Evolutionary conservation across 2,113 vertebrate genomes (phyloP).

Genomic region (Pristiophorus japonicus): DNA sequence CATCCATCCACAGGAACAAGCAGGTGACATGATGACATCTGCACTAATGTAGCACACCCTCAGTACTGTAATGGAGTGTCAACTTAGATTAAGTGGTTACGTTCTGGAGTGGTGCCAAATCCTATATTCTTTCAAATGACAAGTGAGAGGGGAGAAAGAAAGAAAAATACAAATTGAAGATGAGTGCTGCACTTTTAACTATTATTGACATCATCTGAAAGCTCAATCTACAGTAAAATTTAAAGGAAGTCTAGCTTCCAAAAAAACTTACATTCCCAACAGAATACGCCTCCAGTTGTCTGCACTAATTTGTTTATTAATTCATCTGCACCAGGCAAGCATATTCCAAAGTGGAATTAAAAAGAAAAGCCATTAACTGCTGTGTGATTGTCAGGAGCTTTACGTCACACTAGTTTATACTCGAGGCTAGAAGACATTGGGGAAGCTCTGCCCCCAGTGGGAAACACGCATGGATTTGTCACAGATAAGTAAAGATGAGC

Average conservation of each 20-base stretch:
- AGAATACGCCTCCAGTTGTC: no score
- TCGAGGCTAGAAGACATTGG: background rate
- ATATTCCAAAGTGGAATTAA: background rate
- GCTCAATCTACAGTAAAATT: background rate
- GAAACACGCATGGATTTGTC: background rate
- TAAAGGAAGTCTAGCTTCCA: background rate
- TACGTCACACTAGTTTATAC: background rate
- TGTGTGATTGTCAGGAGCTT: background rate
- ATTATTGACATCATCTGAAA: background rate
- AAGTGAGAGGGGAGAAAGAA: background rate
- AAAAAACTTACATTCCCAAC: background rate
- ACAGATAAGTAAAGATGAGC: background rate
- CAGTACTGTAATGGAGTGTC: background rate
- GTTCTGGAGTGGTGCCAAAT: no score
- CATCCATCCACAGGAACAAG: background rate
- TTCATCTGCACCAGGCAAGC: no score
- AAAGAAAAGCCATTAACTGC: background rate
- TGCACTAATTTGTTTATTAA: background rate
- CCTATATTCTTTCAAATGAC: background rate
- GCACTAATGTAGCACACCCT: background rate
- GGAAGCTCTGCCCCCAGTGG: background rate
- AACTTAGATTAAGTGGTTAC: background rate
- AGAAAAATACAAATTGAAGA: background rate
- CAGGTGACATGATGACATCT: background rate
- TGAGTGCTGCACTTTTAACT: background rate